Percentiles rank a stretch among this genome's conserved stretches.
Conservation (phyloP, 2,113 vertebrate species). For the Vireo altiloquus region DNA sequence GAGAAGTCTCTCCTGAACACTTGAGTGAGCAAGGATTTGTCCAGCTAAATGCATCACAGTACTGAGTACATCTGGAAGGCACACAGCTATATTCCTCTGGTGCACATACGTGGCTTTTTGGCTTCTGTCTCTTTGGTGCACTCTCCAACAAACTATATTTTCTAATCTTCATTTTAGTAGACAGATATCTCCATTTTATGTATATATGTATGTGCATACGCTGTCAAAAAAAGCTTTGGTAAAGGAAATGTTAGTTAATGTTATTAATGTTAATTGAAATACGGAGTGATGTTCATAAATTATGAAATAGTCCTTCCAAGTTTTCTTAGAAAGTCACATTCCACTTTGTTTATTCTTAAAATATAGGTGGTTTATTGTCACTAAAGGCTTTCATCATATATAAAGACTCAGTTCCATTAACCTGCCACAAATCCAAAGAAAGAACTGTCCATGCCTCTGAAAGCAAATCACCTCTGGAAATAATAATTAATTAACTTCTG, state of each 20-base stretch:
- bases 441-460: background rate
- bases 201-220: background rate
- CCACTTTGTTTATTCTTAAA: background rate
- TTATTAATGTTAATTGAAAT: background rate
- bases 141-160: background rate
- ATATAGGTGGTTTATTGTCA: background rate
- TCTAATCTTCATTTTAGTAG: background rate
- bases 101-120: background rate
- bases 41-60: background rate
- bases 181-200: background rate
- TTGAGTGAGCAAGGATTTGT: background rate
- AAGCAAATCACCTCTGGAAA: background rate
- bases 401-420: background rate
- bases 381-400: background rate
- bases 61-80: background rate
- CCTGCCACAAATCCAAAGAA: background rate
- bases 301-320: background rate
- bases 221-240: background rate
- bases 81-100: background rate
- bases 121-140: background rate
- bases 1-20: background rate
- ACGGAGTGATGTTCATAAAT: background rate
- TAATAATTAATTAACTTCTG: background rate
- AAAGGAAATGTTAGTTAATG: background rate
- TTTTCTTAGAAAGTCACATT: background rate